A percentile compares a stretch with the other conserved stretches of the same genome.
Evolutionary conservation across 2,797 vertebrate species (phyloP).

Genomic region (Leptodactylus fallax): DNA sequence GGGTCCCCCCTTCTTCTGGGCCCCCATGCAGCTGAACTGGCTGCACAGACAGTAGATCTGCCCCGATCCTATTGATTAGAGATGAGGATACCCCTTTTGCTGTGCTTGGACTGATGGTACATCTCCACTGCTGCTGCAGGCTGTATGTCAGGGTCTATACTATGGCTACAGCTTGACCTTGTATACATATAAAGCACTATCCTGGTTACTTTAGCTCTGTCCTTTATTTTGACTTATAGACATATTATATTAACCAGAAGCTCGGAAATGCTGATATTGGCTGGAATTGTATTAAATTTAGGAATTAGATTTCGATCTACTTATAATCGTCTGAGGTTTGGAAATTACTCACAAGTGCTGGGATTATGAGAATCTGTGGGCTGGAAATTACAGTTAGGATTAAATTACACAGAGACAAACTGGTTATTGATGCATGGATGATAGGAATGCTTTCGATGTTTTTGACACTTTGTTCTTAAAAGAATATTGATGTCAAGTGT

Average conservation of each 20-base stretch:
- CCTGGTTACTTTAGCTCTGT: too few relatives aligned
- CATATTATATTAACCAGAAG: background rate
- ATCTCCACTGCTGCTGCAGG: too few relatives aligned
- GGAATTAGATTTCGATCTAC: slow-evolving; percentile 18
- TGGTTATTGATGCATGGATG: background rate
- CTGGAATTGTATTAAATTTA: slow-evolving; percentile 26
- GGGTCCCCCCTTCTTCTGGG: too few relatives aligned
- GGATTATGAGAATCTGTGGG: slow-evolving; percentile 35
- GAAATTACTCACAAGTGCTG: slow-evolving; percentile 10
- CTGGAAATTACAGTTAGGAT: slow-evolving; percentile 17
- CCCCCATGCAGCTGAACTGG: too few relatives aligned
- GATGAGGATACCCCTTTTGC: too few relatives aligned
- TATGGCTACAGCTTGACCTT: too few relatives aligned
- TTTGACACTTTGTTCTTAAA: slow-evolving; percentile 24
- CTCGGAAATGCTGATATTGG: background rate
- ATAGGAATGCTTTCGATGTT: background rate
- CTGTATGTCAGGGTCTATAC: too few relatives aligned
- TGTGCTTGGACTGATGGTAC: too few relatives aligned
- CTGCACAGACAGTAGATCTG: too few relatives aligned
- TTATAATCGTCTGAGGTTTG: slow-evolving; percentile 12
- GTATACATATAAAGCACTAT: background rate
- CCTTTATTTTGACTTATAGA: background rate
- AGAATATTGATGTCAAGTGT: background rate
- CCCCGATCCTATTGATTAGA: too few relatives aligned
- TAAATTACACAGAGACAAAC: slow-evolving; percentile 39